These are phyloP conservation scores for Botia kubotai DNA, from an alignment of 2,797 vertebrate species.

Conservation along the genomic window DNA sequence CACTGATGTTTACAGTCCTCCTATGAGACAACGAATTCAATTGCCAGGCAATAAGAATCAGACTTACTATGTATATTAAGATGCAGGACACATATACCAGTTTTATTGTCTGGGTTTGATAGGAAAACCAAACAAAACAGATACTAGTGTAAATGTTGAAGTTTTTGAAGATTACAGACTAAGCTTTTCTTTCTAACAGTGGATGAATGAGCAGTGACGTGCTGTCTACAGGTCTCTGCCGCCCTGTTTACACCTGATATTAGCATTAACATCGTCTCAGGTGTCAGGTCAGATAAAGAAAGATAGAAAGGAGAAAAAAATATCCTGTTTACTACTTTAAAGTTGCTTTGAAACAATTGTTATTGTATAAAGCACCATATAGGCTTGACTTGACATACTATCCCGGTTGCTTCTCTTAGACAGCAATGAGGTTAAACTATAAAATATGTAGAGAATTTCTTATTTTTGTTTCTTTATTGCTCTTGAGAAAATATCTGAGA, in stretches of 20 bases:
- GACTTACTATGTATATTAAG: not conserved
- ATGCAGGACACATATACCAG: not conserved
- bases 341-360: too few species aligned
- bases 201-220: too few species aligned
- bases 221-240: not conserved
- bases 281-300: too few species aligned
- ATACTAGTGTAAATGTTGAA: not conserved
- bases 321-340: too few species aligned
- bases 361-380: too few species aligned
- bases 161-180: not conserved
- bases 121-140: too few species aligned
- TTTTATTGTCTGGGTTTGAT: not conserved
- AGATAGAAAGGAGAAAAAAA: too few species aligned
- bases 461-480: not conserved
- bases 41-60: slow-evolving; percentile 3
- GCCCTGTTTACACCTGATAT: not conserved
- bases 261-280: too few species aligned
- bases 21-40: not conserved
- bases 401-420: too few species aligned
- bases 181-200: not conserved
- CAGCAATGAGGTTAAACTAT: too few species aligned
- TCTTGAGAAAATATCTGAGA: not conserved
- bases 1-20: slow-evolving; percentile 19
- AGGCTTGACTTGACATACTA: too few species aligned
- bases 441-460: too few species aligned